Evolutionary conservation across 2,888 invertebrate species (phyloP), one percentile per base, ranked within the genome.

Genomic region (Mythimna impura): DNA sequence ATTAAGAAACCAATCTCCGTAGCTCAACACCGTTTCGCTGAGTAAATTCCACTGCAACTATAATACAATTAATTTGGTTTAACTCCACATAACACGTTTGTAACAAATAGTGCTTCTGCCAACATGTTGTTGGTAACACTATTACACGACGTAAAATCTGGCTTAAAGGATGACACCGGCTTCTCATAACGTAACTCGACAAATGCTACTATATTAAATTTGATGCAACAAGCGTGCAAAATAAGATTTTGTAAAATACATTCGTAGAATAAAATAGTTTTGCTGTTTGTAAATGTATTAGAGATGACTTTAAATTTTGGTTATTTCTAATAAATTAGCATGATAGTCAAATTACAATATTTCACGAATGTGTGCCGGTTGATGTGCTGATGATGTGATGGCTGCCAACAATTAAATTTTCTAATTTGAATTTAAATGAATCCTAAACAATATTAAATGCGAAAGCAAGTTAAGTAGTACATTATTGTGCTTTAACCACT

Each of bases 161-260:
- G 81, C 81, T 80, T 78, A 77, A 62, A 78, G 67, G 78, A 80
- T 80, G 81, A 71, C 70, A 67, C 67, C 50, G 17, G 25, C 47
- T 61, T n/a, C 65, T 71, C 70, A 36, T 55, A 67, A 74, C 55
- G 17, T 68, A 70, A 66, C 65, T 55, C 62, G 73, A 80, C 78
- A 73, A 71, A 80, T 78, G 58, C 61, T 22, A 10, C 54, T 77
- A 36, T 52, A 66, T 30, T 30, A 30, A 30, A 30, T 68, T 66
- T 66, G 14, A 65, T 68, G 81, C 81, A 80, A 80, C 80, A 80
- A 66, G 76, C 80, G 58, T 4, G n/a, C 43, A 25, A 17, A 67
- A 25, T 40, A 64, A 34, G 3, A 62, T 52, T 66, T 60, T 57
- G n/a, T 60, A 17, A 62, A 80, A 74, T 73, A 62, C 6, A 43